Evolutionary conservation across 2,113 vertebrate genomes (phyloP).

Genomic region (Myotis lucifugus): DNA sequence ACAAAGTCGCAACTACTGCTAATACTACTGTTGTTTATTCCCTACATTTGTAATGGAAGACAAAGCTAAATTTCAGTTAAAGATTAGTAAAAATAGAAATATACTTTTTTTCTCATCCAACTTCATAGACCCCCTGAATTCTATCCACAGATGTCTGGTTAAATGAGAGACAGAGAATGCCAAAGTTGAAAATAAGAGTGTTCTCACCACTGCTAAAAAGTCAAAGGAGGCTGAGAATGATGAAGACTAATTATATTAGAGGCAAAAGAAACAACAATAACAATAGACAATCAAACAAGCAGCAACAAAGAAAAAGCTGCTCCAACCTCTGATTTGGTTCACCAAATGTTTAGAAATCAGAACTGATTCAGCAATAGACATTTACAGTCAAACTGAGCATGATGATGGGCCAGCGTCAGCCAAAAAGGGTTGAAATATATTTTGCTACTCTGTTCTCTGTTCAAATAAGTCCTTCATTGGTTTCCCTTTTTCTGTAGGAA

Average conservation of each 20-base stretch:
- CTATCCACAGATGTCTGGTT: background rate
- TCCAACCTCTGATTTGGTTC: background rate
- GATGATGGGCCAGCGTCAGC: background rate
- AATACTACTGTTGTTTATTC: background rate
- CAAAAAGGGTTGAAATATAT: constrained; percentile 7
- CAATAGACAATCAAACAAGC: background rate
- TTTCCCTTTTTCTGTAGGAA: background rate
- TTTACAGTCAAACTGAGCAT: background rate
- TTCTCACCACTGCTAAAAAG: background rate
- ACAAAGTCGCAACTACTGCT: constrained; percentile 1
- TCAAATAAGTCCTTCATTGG: background rate
- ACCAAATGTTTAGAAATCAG: constrained; percentile 19
- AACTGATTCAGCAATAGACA: constrained; percentile 11
- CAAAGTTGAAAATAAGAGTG: constrained; percentile 16
- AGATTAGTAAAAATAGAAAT: constrained; percentile 30
- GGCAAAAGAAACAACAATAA: constrained; percentile 4
- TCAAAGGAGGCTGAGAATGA: background rate
- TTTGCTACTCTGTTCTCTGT: background rate
- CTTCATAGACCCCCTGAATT: background rate
- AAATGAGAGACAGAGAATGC: background rate
- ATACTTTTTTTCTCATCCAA: background rate
- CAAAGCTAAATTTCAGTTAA: constrained; percentile 52
- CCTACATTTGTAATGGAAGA: background rate
- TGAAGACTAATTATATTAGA: background rate
- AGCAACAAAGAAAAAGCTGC: background rate